Evolutionary conservation across 2,797 vertebrate genomes (phyloP), one percentile per base, ranked within the genome.

Genomic region (Chelidonichthys spinosus): DNA sequence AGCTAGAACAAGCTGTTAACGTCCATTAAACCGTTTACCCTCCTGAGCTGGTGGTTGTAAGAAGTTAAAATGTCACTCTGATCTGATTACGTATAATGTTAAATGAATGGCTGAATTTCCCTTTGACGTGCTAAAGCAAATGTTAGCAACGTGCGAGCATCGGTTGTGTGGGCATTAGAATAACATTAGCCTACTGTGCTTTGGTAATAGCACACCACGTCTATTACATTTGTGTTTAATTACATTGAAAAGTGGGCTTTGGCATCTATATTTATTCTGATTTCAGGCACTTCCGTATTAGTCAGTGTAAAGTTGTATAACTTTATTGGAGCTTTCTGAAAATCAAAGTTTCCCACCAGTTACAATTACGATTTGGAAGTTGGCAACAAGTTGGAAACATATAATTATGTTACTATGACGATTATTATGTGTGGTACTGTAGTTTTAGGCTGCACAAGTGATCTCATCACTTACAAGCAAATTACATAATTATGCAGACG

Each of bases 381-480:
- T 47, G 46, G n/a, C 7, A 6, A 8, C 46, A 47, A 47, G n/a
- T 50, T n/a, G 4, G n/a, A 50, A 50, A 25, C 10, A 50, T 25
- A 4, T 25, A 0, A 50, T 8, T 50, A 50, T 0, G 47, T 11
- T 25, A 63, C 43, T 11, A n/a, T 11, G 11, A 13, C 0, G 4
- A 49, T 25, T 25, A 25, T 25, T 1, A 25, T 25, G 25, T 25
- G 25, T 25, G 25, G 25, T 25, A 25, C 25, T 25, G 25, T 25
- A 17, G n/a, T n/a, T 49, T 15, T 32, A 15, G 6, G n/a, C 7
- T 4, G 14, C 36, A 40, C 13, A 11, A 33, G 8, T 17, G 52
- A 55, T 18, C 15, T 59, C 18, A 36, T 69, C 36, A 1, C 7
- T 72, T 68, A 39, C 42, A 42, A 52, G 67, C 67, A 75, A 32